A percentile compares a stretch with the other conserved stretches of the same genome.
Conservation (phyloP, 2,888 invertebrate genomes). For the Trilocha varians region DNA sequence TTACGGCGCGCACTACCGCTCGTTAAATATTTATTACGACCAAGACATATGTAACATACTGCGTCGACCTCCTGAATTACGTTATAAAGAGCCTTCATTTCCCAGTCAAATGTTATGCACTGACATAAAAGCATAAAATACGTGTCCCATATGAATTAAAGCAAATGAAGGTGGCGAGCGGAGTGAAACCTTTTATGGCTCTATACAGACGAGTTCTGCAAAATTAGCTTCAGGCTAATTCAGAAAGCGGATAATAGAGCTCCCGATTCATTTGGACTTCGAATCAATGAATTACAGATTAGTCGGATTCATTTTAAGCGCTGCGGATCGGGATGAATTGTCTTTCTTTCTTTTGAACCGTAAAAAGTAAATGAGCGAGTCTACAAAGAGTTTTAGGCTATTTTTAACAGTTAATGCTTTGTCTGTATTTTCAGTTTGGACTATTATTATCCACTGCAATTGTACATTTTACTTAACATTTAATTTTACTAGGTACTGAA, state of each 20-base stretch:
- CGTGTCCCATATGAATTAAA: slow-evolving; percentile 31
- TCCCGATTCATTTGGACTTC: slow-evolving; percentile 6
- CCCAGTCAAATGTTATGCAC: slow-evolving; percentile 27
- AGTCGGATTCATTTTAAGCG: background rate
- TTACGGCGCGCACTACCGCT: background rate
- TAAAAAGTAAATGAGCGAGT: too few relatives aligned
- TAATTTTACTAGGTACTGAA: too few relatives aligned
- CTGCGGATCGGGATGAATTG: background rate
- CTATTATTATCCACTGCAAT: too few relatives aligned
- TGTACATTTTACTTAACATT: too few relatives aligned
- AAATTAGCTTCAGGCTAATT: slow-evolving; percentile 25
- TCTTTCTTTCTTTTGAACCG: too few relatives aligned
- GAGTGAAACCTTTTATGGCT: slow-evolving; percentile 34
- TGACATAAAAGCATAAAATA: slow-evolving; percentile 24
- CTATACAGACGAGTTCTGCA: slow-evolving; percentile 21
- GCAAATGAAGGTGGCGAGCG: slow-evolving; percentile 29
- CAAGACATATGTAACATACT: slow-evolving; percentile 3
- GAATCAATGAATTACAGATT: slow-evolving; percentile 26
- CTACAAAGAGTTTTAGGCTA: too few relatives aligned
- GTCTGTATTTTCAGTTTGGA: too few relatives aligned
- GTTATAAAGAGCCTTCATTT: slow-evolving; percentile 19
- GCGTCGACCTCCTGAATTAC: slow-evolving; percentile 16
- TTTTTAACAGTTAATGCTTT: too few relatives aligned
- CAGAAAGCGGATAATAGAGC: slow-evolving; percentile 14
- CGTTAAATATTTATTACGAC: slow-evolving; percentile 13